Conservation (phyloP, 1,140 invertebrate genomes). For the Euschistus heros region DNA sequence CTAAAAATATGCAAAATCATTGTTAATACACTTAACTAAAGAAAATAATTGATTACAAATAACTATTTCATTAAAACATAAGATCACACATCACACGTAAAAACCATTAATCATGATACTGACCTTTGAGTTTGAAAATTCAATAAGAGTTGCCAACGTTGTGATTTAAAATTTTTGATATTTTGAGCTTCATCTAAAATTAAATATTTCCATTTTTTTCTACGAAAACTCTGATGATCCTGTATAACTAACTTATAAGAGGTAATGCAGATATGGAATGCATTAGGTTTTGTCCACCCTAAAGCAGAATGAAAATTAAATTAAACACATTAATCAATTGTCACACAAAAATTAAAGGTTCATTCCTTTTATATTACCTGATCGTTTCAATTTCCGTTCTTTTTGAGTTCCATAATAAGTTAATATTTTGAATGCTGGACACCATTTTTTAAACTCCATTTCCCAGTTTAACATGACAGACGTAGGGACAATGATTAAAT, state of each 20-base stretch:
- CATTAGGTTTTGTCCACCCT: slow-evolving; percentile 98
- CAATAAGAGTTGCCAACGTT: slow-evolving; percentile 93
- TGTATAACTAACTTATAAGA: slow-evolving; percentile 99
- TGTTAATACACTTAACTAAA: no score
- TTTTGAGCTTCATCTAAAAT: slow-evolving; percentile 99
- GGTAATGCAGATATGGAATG: slow-evolving; percentile 99
- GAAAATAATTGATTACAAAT: not conserved
- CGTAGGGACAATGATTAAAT: slow-evolving; percentile 97
- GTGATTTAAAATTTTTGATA: slow-evolving; percentile 99
- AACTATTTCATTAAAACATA: slow-evolving; percentile 11
- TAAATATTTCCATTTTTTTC: slow-evolving; percentile 98
- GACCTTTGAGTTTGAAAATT: slow-evolving; percentile 91
- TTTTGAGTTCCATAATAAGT: slow-evolving; percentile 98
- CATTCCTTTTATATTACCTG: slow-evolving; percentile 40
- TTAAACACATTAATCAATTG: not conserved
- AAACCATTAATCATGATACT: no score
- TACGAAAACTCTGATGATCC: slow-evolving; percentile 93
- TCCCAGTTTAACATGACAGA: slow-evolving; percentile 99
- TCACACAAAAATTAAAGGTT: not conserved
- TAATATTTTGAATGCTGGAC: slow-evolving; percentile 96
- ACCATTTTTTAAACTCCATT: slow-evolving; percentile 99
- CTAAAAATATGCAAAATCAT: no score
- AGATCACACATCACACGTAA: no score
- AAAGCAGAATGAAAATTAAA: slow-evolving; percentile 27
- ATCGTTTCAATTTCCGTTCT: slow-evolving; percentile 88